phyloP scores from a whole-genome alignment of 1,140 invertebrate species.

The Bombus consobrinus region DNA sequence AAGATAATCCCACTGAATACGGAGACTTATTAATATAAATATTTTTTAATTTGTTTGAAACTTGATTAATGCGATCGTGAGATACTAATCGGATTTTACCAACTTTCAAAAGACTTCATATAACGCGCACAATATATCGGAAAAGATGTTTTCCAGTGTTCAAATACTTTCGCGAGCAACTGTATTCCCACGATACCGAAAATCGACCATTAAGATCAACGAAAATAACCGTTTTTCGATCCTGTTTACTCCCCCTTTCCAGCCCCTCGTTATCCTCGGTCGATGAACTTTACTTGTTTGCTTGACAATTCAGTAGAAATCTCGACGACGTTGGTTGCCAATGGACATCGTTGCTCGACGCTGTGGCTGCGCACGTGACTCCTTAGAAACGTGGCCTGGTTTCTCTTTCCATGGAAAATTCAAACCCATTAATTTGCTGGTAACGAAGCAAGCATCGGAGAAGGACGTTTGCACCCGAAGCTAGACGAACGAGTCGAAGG shows the following conservation, averaged over 20 bases:
- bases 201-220: neutral
- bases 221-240: neutral
- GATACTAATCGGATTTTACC: no score
- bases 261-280: neutral
- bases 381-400: neutral
- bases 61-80: neutral
- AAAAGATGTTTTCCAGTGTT: no score
- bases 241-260: neutral
- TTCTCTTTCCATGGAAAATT: neutral
- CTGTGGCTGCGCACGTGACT: neutral
- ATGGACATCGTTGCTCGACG: neutral
- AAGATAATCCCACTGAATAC: no score
- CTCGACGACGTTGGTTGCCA: neutral
- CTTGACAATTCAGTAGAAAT: neutral
- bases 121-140: no score
- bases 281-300: neutral
- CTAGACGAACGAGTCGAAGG: neutral
- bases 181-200: no score
- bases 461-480: neutral
- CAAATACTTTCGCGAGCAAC: neutral
- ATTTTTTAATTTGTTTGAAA: neutral
- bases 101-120: no score
- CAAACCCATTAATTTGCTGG: constrained; percentile 14
- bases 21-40: no score
- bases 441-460: constrained; percentile 27